phyloP scores from a whole-genome alignment of 2,797 vertebrate species.

The Leptodactylus fallax region DNA sequence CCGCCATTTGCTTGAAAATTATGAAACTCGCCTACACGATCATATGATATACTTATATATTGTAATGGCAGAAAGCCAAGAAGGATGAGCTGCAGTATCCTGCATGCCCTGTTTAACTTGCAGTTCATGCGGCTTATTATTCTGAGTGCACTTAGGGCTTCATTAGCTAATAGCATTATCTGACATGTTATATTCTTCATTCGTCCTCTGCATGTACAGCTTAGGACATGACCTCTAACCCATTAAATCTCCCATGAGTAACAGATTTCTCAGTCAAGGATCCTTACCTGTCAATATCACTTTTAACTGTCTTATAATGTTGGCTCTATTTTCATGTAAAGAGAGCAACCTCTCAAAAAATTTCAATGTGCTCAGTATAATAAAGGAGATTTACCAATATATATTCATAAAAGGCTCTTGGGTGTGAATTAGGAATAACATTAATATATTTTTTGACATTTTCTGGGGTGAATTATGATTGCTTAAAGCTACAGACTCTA shows the following conservation, averaged over 20 bases:
- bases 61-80: background rate
- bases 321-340: background rate
- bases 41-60: background rate
- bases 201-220: conserved; percentile 40
- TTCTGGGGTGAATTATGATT: no score
- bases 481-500: background rate
- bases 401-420: background rate
- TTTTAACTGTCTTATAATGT: background rate
- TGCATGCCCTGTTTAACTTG: conserved; percentile 15
- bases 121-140: conserved; percentile 60
- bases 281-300: background rate
- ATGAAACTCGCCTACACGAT: background rate
- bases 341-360: background rate
- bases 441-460: no score
- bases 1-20: no score
- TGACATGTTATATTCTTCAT: conserved; percentile 54
- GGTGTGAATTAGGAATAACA: background rate
- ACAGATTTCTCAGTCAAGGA: background rate
- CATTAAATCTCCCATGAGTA: background rate
- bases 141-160: conserved; percentile 62
- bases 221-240: conserved; percentile 65
- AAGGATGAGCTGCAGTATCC: background rate
- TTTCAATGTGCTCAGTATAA: background rate
- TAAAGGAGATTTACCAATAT: background rate
- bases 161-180: conserved; percentile 70